A percentile compares a stretch with the other conserved stretches of the same genome.
phyloP scores from a whole-genome alignment of 1,140 invertebrate species.

The Drosophila azteca region DNA sequence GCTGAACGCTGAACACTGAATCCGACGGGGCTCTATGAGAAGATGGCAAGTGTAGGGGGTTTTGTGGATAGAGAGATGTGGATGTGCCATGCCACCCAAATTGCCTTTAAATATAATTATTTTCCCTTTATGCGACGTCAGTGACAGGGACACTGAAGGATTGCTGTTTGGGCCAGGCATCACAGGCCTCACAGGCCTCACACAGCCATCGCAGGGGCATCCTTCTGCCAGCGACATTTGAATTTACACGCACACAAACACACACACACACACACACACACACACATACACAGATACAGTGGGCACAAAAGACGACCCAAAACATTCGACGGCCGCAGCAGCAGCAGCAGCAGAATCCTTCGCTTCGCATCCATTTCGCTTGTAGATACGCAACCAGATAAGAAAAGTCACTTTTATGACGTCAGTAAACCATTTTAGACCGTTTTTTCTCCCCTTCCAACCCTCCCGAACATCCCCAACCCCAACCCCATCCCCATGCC shows the following conservation, averaged over 20 bases:
- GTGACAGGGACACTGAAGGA: constrained; percentile 60
- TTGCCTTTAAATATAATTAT: constrained; percentile 83
- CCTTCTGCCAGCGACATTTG: constrained; percentile 70
- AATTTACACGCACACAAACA: constrained; percentile 52
- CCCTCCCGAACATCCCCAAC: background rate
- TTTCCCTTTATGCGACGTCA: constrained; percentile 73
- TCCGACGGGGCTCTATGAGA: constrained; percentile 20
- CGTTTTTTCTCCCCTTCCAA: constrained; percentile 24
- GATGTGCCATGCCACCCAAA: constrained; percentile 64
- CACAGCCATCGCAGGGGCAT: background rate
- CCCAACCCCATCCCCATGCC: background rate
- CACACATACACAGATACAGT: constrained; percentile 22
- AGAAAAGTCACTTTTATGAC: constrained; percentile 81
- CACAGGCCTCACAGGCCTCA: constrained; percentile 5
- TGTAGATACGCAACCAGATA: constrained; percentile 74
- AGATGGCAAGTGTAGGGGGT: background rate
- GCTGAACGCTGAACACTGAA: constrained; percentile 36
- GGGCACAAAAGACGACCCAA: constrained; percentile 4
- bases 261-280: background rate
- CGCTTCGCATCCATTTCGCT: constrained; percentile 51
- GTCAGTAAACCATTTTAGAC: constrained; percentile 80
- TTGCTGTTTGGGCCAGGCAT: constrained; percentile 23
- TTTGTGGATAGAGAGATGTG: constrained; percentile 15
- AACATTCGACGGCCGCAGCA: too few species aligned
- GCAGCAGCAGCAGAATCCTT: constrained; percentile 44